Base-by-base conservation (phyloP, 2,888 invertebrate genomes). In the Deilephila elpenor region DNA sequence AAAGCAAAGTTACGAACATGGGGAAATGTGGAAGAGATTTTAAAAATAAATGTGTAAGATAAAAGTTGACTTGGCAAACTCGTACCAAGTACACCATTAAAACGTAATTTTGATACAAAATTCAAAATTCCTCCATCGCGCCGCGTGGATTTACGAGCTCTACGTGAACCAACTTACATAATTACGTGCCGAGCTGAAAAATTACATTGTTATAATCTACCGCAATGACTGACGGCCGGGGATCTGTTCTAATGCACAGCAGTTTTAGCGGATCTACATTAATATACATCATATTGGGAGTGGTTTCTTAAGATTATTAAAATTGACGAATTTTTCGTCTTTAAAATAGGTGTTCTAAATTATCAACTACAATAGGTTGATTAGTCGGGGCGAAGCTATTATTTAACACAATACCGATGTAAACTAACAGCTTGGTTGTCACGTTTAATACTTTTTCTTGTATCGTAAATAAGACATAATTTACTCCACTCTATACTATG, bases 51-150 rank as follows among this genome's bases (percentile, higher is more conserved):
- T 29, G 32, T 19, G 5, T 32, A 34, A 62, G 1, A 62, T 62
- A 34, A 62, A 62, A 62, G 32, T 62, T 34, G 62, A 34, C 62
- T 37, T 62, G 14, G 62, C 62, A n/a, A 51, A 51, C 14, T 25
- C 20, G 25, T 5, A 6, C 44, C 17, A 25, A 67, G 44, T 14
- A 51, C 79, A 83, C 83, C 84, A 85, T 86, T 85, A 84, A 78
- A 83, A 79, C 76, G 75, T 80, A 77, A 83, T 86, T 85, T 84
- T 78, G 83, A 83, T 86, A 80, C 77, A 75, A 79, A 82, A 85
- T 82, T 85, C 76, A 78, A 83, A 85, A 82, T 51, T 67, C 78
- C 78, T 73, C 72, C 71, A 72, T 75, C 73, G 32, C 73, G 17
- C 72, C 71, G 25, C 74, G 74, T 44, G 83, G 80, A 85, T 85